Base-by-base conservation (phyloP, 2,797 vertebrate genomes). In the Falco cherrug region DNA sequence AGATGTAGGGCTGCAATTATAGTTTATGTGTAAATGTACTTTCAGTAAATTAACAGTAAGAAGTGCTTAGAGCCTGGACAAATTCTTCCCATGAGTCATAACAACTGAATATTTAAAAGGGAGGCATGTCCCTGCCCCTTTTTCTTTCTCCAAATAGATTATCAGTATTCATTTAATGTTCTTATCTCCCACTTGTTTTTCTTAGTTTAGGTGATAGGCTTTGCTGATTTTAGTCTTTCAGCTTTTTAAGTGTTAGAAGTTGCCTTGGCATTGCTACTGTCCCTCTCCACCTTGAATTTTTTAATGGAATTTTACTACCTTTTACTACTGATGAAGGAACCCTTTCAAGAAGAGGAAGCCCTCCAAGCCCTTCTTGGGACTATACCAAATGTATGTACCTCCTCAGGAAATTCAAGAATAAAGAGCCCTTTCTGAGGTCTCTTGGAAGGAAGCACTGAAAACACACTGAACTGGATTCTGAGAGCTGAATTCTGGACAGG, bases 321-420 rank as follows among this genome's bases (percentile, higher is more conserved):
- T 82, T 81, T 87, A 43, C 61, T 61, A 37, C 74, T 25, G 73
- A 50, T 51, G 83, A 95, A 95, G 79, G 65, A 92, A 45, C 63
- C 7, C 24, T 80, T 96, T 94, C 73, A 95, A 84, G 83, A 33
- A 13, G 35, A 53, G 39, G 76, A 83, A 86, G 37, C 35, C 39
- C 45, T 92, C 84, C 76, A 86, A 92, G 70, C 47, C 57, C 50
- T 88, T 87, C 31, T 60, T 91, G 87, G 65, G 83, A 14, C 48
- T 78, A 10, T 61, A 83, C 48, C 69, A 74, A 85, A 59, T 63
- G 25, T 31, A 59, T 48, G 73, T 91, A 87, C 26, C 53, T 78
- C n/a, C 76, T 89, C 81, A 76, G 88, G 63, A 95, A 93, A 60
- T 87, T 83, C 10, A 77, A 80, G 78, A 95, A 93, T 87, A 96